Conservation (phyloP, 2,797 vertebrate species). For the Halcyon chelicuti region DNA sequence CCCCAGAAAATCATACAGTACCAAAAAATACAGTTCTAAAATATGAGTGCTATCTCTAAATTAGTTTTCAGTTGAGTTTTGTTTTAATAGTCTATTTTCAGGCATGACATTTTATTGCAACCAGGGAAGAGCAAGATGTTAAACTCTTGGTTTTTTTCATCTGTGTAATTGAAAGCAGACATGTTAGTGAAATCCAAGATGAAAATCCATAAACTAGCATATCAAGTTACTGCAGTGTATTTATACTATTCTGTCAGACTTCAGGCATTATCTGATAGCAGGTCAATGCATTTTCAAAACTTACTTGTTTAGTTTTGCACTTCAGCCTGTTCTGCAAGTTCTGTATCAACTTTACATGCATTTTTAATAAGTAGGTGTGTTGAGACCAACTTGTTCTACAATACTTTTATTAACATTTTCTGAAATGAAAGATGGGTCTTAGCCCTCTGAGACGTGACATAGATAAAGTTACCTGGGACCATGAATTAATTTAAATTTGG, state of each 20-base stretch:
- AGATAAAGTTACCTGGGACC: neutral
- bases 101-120: slow-evolving; percentile 2
- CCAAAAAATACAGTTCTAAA: neutral
- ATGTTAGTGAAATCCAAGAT: slow-evolving; percentile 23
- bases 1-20: neutral
- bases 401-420: neutral
- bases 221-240: slow-evolving; percentile 38
- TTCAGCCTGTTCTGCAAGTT: neutral
- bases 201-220: slow-evolving; percentile 33
- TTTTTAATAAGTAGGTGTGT: slow-evolving; percentile 27
- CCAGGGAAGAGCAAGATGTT: slow-evolving; percentile 36
- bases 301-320: neutral
- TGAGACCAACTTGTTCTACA: neutral
- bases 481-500: neutral
- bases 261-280: slow-evolving; percentile 6
- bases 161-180: slow-evolving; percentile 63
- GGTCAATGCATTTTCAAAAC: neutral
- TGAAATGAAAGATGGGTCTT: neutral
- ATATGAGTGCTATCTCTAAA: neutral
- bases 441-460: neutral
- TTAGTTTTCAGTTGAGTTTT: neutral
- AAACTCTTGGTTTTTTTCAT: slow-evolving; percentile 38
- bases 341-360: neutral
- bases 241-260: slow-evolving; percentile 11
- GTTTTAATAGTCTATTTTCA: neutral